Evolutionary conservation across 2,888 invertebrate species (phyloP).

Genomic region (Cloeon dipterum): DNA sequence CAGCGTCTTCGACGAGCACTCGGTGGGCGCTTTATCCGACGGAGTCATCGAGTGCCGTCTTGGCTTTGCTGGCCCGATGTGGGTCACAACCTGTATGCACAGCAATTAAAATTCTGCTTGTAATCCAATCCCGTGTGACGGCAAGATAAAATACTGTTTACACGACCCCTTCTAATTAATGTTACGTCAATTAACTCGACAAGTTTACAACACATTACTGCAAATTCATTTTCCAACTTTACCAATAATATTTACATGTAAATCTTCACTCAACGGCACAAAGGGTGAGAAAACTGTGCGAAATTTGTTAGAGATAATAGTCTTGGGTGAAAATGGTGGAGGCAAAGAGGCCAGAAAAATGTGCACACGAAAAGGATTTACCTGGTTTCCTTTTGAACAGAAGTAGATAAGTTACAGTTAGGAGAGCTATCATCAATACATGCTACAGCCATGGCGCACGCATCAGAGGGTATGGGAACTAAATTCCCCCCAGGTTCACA

Average conservation of each 20-base stretch:
- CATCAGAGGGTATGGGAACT: not conserved
- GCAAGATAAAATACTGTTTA: not conserved
- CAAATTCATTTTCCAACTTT: no score
- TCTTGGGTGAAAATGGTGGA: no score
- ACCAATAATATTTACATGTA: no score
- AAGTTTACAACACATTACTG: no score
- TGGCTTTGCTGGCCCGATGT: conserved; percentile 57
- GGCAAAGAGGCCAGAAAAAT: no score
- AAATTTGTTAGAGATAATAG: no score
- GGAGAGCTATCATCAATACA: not conserved
- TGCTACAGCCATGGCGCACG: not conserved
- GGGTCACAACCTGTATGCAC: conserved; percentile 41
- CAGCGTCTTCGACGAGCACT: not conserved
- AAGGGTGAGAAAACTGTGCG: no score
- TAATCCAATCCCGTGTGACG: not conserved
- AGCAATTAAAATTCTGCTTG: not conserved
- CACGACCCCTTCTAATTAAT: not conserved
- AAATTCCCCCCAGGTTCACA: no score
- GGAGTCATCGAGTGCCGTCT: conserved; percentile 28
- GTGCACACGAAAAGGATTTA: no score
- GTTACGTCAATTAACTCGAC: not conserved
- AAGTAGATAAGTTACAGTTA: not conserved
- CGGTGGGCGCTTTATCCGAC: conserved; percentile 10
- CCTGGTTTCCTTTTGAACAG: not conserved
- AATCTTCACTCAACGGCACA: no score